Percentiles rank a stretch among this genome's conserved stretches.
Evolutionary conservation across 2,888 invertebrate species (phyloP).

Genomic region (Cephus sareptanus): DNA sequence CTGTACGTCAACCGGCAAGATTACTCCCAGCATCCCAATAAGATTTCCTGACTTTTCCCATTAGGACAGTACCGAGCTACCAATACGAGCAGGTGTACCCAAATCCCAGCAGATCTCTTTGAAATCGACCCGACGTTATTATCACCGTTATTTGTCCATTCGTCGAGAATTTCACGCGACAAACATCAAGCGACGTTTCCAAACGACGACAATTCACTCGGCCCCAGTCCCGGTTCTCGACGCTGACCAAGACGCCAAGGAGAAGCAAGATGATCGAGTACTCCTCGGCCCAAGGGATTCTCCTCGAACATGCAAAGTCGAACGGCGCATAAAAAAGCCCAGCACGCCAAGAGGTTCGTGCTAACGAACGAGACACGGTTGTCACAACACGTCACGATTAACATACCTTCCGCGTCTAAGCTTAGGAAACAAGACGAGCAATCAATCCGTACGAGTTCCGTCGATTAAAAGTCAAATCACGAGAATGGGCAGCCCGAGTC

Average conservation of each 20-base stretch:
- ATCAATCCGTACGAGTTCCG: neutral
- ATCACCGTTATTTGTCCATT: neutral
- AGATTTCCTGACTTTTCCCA: neutral
- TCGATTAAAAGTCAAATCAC: constrained; percentile 35
- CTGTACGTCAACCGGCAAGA: neutral
- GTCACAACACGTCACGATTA: constrained; percentile 20
- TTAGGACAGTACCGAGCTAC: neutral
- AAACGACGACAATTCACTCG: neutral
- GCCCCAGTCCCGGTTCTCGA: neutral
- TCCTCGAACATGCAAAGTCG: constrained; percentile 14
- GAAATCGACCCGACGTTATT: neutral
- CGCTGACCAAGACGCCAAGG: neutral
- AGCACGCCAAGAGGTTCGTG: constrained; percentile 1
- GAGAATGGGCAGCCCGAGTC: neutral
- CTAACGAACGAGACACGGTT: constrained; percentile 11
- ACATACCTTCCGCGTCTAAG: constrained; percentile 8
- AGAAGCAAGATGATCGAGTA: constrained; percentile 2
- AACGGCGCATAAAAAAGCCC: constrained; percentile 9
- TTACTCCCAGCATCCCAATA: neutral
- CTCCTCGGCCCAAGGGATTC: constrained; percentile 7
- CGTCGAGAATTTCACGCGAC: neutral
- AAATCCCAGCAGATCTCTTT: neutral
- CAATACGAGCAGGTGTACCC: neutral
- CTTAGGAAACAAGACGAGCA: constrained; percentile 13
- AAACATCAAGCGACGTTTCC: neutral